phyloP scores from a whole-genome alignment of 2,888 invertebrate genomes.

The Acheta domesticus region DNA sequence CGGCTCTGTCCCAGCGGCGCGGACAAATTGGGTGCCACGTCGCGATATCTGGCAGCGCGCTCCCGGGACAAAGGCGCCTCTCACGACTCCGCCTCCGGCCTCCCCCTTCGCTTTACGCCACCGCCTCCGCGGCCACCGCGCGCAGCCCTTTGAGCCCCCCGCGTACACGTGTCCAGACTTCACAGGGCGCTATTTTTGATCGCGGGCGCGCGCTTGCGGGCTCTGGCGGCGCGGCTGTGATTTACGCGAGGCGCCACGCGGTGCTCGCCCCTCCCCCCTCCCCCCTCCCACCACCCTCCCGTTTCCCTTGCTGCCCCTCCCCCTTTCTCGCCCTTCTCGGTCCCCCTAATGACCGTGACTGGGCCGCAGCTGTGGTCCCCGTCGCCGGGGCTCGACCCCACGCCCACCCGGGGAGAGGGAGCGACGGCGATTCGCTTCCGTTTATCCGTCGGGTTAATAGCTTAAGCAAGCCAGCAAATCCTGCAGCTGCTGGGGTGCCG shows the following conservation, averaged over 20 bases:
- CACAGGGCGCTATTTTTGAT: not conserved
- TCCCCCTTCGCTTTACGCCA: not conserved
- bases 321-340: not conserved
- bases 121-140: not conserved
- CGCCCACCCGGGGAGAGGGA: not conserved
- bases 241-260: not conserved
- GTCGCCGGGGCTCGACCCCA: not conserved
- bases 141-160: not conserved
- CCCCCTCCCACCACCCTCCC: not conserved
- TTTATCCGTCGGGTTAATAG: too few relatives aligned
- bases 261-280: not conserved
- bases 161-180: not conserved
- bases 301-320: not conserved
- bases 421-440: too few relatives aligned
- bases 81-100: not conserved
- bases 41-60: not conserved
- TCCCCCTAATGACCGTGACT: constrained; percentile 3
- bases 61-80: not conserved
- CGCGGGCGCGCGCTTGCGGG: not conserved
- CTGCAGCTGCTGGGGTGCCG: too few relatives aligned
- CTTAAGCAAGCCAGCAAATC: too few relatives aligned
- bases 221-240: not conserved
- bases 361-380: constrained; percentile 3
- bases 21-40: not conserved
- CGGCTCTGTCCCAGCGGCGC: not conserved